Base-by-base conservation (phyloP, 2,888 invertebrate genomes). In the Myopa tessellatipennis region DNA sequence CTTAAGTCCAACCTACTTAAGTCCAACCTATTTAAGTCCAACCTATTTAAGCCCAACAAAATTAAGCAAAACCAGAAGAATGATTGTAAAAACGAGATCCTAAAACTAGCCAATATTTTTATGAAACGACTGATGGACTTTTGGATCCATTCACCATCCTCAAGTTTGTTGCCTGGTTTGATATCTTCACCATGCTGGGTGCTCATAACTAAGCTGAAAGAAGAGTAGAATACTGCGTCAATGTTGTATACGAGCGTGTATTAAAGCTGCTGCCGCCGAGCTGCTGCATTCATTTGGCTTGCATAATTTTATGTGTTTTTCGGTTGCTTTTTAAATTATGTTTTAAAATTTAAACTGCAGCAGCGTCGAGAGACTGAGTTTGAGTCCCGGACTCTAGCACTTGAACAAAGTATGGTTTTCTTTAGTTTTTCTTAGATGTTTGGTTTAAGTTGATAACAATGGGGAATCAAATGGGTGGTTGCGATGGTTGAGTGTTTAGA, bases 251-350 rank as follows among this genome's bases (percentile, higher is more conserved):
- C 60, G 70, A 65, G 12, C 7, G 26, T 52, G 52, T 26, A 50
- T 69, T 18, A 69, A 69, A 50, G 72, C n/a, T n/a, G n/a, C n/a
- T 60, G 6, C 14, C 61, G 18, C n/a, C 58, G 38, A n/a, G 38
- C 58, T 71, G 45, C 16, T 50, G 18, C 73, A 60, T 45, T 73
- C 45, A 61, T 68, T 75, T 75, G 14, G 5, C 40, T 55, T 68
- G 75, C 75, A 68, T 75, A 68, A 75, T 75, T 75, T 68, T 52
- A 58, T 68, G 75, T 52, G 73, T 61, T 61, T 18, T 16, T 38
- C 52, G 16, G 26, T 3, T 34, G 70, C 52, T 26, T 16, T 40
- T 16, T 40, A 67, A 67, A 67, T 67, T 40, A 16, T 40, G 38
- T 67, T 67, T n/a, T 16, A 67, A 67, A 67, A n/a, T 18, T 36